Evolutionary conservation across 2,888 invertebrate genomes (phyloP), one percentile per base, ranked within the genome.

Genomic region (Thereva unica): DNA sequence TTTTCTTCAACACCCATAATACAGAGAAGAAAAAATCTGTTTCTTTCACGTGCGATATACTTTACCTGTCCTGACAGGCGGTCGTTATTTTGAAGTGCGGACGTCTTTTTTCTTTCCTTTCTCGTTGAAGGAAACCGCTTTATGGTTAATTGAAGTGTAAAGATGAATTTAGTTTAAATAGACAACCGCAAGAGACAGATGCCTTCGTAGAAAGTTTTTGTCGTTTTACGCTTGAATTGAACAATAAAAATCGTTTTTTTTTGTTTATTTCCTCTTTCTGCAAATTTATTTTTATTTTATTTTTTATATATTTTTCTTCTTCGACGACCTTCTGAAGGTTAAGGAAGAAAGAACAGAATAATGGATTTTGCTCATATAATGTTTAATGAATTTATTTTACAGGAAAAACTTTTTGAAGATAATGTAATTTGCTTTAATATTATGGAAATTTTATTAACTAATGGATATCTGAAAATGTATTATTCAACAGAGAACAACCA

Each of bases 131-230:
- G 37, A 38, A 38, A n/a, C 35, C 10, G 45, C 47, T 37, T 59
- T 59, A 35, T 38, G 8, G 37, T 47, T 59, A 59, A 59, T 59
- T 59, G 57, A 59, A 59, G 57, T 37, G 57, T 59, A 12, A 59
- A 59, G 38, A 5, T n/a, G 35, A 6, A 9, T 37, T 59, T 35
- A 38, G 35, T 47, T n/a, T 37, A 47, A 47, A 10, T 47, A 59
- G 35, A 2, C 57, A 1, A 37, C 38, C n/a, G 10, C 45, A 59
- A 59, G 37, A 7, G 57, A 59, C 38, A 55, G 40, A 41, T 37
- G 55, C 40, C 23, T 55, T 23, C 35, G 34, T 7, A 34, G 50
- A 23, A 23, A 50, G 23, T 7, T 34, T 59, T 59, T 12, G 47
- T 47, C 23, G 50, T 61, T 50, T 50, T 61, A 50, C 42, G 40